These are phyloP conservation scores for Pelecanus crispus DNA, from an alignment of 2,113 vertebrate species.

Conservation along the genomic window DNA sequence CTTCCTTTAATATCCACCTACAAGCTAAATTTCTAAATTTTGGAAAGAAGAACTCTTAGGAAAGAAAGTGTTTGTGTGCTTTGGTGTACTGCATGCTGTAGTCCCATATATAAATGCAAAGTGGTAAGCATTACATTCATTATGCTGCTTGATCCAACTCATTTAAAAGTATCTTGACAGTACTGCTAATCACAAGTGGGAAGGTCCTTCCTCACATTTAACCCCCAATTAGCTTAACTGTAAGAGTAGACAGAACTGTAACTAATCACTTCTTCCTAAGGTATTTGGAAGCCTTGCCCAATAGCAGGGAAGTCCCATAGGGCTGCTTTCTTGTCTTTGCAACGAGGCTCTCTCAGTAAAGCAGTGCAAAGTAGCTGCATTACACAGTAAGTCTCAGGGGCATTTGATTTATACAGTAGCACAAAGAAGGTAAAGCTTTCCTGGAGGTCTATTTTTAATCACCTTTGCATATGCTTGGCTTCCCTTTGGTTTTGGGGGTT, in stretches of 20 bases:
- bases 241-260: not conserved
- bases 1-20: not conserved
- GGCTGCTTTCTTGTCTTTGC: not conserved
- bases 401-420: not conserved
- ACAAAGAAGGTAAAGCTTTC: not conserved
- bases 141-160: not conserved
- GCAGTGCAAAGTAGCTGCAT: not conserved
- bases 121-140: not conserved
- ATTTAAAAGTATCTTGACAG: not conserved
- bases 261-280: not conserved
- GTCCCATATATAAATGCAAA: not conserved
- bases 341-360: not conserved
- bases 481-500: not conserved
- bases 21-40: not conserved
- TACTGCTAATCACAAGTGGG: not conserved
- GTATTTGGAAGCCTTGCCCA: not conserved
- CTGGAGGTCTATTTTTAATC: not conserved
- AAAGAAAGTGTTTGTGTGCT: not conserved
- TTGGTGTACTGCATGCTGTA: not conserved
- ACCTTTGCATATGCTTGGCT: not conserved
- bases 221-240: not conserved
- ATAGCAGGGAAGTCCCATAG: not conserved
- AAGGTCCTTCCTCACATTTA: not conserved
- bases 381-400: not conserved
- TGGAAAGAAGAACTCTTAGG: not conserved